A percentile compares a stretch with the other conserved stretches of the same genome.
These are phyloP conservation scores for Phymorhynchus buccinoides DNA, from an alignment of 1,140 invertebrate genomes.

Conservation along the genomic window DNA sequence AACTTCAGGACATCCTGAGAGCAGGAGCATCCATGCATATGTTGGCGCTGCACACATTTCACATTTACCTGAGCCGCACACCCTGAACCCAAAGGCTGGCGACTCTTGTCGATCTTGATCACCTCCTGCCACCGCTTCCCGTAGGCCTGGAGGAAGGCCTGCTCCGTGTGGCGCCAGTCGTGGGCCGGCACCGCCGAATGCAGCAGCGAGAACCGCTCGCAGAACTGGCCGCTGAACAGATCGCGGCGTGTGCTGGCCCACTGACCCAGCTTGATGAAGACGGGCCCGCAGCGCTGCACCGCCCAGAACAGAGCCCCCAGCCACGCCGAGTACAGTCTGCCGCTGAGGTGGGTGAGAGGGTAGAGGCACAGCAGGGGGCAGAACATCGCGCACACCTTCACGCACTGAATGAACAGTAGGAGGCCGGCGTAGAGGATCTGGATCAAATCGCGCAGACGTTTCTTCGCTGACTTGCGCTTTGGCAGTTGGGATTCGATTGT, in stretches of 20 bases:
- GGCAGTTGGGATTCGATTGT: not conserved
- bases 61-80: slow-evolving; percentile 76
- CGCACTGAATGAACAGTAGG: slow-evolving; percentile 38
- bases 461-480: not conserved
- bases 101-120: slow-evolving; percentile 63
- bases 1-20: not conserved
- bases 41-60: not conserved
- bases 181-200: slow-evolving; percentile 71
- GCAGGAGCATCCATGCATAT: not conserved
- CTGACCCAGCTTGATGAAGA: slow-evolving; percentile 77
- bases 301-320: slow-evolving; percentile 43
- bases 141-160: slow-evolving; percentile 44
- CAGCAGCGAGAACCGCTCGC: slow-evolving; percentile 70
- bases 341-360: slow-evolving; percentile 47
- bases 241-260: slow-evolving; percentile 76
- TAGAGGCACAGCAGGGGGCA: slow-evolving; percentile 48
- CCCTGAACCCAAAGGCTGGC: slow-evolving; percentile 75
- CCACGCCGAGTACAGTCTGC: slow-evolving; percentile 40
- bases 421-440: not conserved
- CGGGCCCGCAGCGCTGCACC: slow-evolving; percentile 74
- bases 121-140: slow-evolving; percentile 54
- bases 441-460: not conserved
- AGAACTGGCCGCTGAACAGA: slow-evolving; percentile 74
- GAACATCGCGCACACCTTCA: slow-evolving; percentile 46
- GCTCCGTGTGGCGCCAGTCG: slow-evolving; percentile 62